A percentile compares a stretch with the other conserved stretches of the same genome.
Conservation (phyloP, 2,797 vertebrate genomes). For the Chromis chromis region DNA sequence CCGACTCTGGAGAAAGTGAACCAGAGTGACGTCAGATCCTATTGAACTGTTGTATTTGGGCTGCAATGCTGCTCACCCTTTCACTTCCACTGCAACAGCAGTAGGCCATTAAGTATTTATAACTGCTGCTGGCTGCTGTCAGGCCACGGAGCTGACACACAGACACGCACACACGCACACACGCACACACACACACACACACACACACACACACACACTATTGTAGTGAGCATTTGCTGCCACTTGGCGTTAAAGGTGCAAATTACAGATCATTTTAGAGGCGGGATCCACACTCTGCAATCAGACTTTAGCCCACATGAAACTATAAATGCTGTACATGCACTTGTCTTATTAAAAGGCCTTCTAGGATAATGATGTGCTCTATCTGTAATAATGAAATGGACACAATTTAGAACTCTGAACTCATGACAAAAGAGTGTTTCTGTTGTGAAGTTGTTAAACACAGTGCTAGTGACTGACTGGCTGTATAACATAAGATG, state of each 20-base stretch:
- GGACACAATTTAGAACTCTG: too few species aligned
- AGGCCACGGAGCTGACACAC: slow-evolving; percentile 42
- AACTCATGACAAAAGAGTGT: too few species aligned
- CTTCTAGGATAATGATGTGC: not conserved
- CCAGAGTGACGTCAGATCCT: slow-evolving; percentile 9
- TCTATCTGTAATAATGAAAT: too few species aligned
- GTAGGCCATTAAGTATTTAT: slow-evolving; percentile 75
- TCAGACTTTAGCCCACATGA: not conserved
- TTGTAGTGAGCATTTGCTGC: slow-evolving; percentile 69
- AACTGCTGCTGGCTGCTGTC: slow-evolving; percentile 48
- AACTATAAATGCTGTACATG: not conserved
- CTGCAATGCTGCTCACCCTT: slow-evolving; percentile 30
- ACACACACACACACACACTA: not conserved
- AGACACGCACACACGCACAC: slow-evolving; percentile 12
- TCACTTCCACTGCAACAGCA: slow-evolving; percentile 61
- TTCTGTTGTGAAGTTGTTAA: too few species aligned
- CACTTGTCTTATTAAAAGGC: not conserved
- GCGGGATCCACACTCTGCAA: not conserved
- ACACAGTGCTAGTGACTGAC: too few species aligned
- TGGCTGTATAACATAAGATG: too few species aligned
- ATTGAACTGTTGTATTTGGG: slow-evolving; percentile 65
- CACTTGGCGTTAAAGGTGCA: slow-evolving; percentile 64
- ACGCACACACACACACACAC: slow-evolving; percentile 4
- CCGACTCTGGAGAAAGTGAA: slow-evolving; percentile 2
- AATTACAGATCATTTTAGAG: slow-evolving; percentile 45